Conservation (phyloP, 2,888 invertebrate species). For the Ennomos quercinarius region DNA sequence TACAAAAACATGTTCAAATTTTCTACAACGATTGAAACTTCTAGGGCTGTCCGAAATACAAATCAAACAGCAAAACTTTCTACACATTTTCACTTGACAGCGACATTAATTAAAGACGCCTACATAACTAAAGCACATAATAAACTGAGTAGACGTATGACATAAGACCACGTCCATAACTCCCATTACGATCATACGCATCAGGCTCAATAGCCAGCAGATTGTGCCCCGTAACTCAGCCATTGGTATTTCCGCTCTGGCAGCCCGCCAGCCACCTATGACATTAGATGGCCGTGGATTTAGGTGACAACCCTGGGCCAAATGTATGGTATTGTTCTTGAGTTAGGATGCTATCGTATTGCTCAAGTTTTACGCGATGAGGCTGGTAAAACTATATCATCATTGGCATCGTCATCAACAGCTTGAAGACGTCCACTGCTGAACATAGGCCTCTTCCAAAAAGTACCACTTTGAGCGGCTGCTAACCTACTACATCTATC, state of each 20-base stretch:
- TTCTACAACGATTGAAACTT: not conserved
- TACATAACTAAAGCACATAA: slow-evolving; percentile 1
- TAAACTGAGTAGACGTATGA: slow-evolving; percentile 8
- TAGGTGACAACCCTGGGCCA: slow-evolving; percentile 32
- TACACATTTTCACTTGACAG: not conserved
- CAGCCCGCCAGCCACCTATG: slow-evolving; percentile 34
- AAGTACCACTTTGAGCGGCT: no score
- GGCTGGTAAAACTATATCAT: no score
- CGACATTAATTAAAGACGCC: not conserved
- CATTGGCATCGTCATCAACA: no score
- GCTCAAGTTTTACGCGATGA: no score
- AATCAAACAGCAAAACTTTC: no score
- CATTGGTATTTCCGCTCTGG: slow-evolving; percentile 40
- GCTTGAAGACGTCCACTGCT: no score
- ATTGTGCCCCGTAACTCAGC: slow-evolving; percentile 33
- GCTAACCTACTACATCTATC: no score
- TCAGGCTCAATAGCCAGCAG: slow-evolving; percentile 27
- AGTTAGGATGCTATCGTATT: no score
- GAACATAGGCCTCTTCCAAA: no score
- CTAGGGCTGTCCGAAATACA: slow-evolving; percentile 4
- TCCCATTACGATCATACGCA: slow-evolving; percentile 18
- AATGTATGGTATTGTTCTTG: slow-evolving; percentile 28
- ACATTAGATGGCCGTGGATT: slow-evolving; percentile 34
- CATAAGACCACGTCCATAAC: slow-evolving; percentile 12
- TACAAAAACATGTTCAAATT: no score